Evolutionary conservation across 2,113 vertebrate genomes (phyloP).

Genomic region (Cettia cetti): DNA sequence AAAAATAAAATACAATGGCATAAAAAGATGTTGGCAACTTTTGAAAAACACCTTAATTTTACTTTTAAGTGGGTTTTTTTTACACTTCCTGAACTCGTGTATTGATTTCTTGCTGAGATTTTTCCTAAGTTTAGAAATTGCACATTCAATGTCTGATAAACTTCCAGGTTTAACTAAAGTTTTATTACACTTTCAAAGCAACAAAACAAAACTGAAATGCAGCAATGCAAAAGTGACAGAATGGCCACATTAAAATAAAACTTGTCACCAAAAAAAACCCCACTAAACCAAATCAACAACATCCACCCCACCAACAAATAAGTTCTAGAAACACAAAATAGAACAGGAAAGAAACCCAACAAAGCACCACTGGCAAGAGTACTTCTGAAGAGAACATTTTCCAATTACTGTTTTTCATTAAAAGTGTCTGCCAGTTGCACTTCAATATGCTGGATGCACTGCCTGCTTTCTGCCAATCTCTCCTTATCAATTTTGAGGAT

Average conservation of each 20-base stretch:
- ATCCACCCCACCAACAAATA: not conserved
- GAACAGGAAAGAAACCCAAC: not conserved
- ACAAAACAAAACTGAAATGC: not conserved
- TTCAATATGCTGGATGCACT: not conserved
- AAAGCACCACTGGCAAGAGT: not conserved
- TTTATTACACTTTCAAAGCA: not conserved
- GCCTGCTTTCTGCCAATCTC: not conserved
- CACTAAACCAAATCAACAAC: not conserved
- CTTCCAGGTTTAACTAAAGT: not conserved
- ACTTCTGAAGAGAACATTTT: not conserved
- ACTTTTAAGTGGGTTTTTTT: not conserved
- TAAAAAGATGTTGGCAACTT: not conserved
- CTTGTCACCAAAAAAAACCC: fast-evolving
- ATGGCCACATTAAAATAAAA: not conserved
- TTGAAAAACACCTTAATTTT: not conserved
- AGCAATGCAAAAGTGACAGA: not conserved
- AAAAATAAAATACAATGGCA: not conserved
- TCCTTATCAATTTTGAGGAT: not conserved
- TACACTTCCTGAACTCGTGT: not conserved
- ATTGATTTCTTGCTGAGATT: not conserved
- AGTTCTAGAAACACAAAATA: not conserved
- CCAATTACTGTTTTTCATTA: not conserved
- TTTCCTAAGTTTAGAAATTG: not conserved
- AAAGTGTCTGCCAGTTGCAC: not conserved
- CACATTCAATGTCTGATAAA: not conserved